phyloP scores from a whole-genome alignment of 1,140 invertebrate genomes.

The Apis cerana region DNA sequence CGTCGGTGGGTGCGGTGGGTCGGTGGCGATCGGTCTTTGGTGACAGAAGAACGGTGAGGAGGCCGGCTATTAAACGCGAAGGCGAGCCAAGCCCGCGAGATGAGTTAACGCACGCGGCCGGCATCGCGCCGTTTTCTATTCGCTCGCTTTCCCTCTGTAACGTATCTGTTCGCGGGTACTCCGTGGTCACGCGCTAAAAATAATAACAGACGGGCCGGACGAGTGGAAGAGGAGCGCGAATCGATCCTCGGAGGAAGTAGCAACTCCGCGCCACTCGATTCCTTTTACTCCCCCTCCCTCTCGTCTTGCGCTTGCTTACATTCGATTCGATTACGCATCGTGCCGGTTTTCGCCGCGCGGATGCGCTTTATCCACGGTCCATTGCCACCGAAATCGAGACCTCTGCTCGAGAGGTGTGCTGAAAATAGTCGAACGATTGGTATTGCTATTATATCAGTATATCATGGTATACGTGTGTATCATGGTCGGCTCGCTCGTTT shows the following conservation, averaged over 20 bases:
- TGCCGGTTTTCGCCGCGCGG: slow-evolving; percentile 28
- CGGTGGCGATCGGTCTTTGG: slow-evolving; percentile 52
- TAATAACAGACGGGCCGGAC: slow-evolving; percentile 64
- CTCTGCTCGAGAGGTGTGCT: too few relatives aligned
- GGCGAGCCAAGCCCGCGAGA: slow-evolving; percentile 66
- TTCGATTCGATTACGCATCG: slow-evolving; percentile 26
- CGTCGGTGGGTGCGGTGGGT: slow-evolving; percentile 60
- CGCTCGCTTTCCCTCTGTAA: slow-evolving; percentile 27
- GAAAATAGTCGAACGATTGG: too few relatives aligned
- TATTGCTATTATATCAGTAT: too few relatives aligned
- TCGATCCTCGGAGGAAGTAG: slow-evolving; percentile 55
- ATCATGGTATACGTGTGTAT: too few relatives aligned
- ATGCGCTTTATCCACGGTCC: slow-evolving; percentile 29
- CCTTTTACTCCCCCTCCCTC: too few relatives aligned
- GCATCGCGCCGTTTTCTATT: slow-evolving; percentile 47
- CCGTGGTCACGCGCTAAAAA: slow-evolving; percentile 66
- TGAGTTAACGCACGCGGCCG: slow-evolving; percentile 63
- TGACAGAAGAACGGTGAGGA: slow-evolving; percentile 50
- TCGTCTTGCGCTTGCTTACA: not conserved
- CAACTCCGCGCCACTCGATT: not conserved
- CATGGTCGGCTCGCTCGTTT: too few relatives aligned
- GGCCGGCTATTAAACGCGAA: slow-evolving; percentile 49
- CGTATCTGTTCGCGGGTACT: not conserved
- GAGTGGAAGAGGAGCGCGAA: slow-evolving; percentile 54
- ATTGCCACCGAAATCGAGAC: too few relatives aligned